phyloP scores from a whole-genome alignment of 1,140 invertebrate species.

The Platyscapa corneri region DNA sequence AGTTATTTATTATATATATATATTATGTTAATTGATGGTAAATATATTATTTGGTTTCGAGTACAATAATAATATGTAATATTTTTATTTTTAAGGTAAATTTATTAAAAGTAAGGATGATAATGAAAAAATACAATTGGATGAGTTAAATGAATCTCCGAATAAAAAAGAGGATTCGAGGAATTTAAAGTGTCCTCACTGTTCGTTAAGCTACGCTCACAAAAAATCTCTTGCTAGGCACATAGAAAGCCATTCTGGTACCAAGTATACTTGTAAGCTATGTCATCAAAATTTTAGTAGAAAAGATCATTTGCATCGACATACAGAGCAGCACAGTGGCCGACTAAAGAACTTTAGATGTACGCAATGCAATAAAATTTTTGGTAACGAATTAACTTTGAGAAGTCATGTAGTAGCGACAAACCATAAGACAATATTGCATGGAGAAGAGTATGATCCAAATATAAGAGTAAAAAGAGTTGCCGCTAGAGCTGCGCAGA shows the following conservation, averaged over 20 bases:
- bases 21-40: too few species aligned
- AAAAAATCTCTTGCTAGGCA: slow-evolving; percentile 63
- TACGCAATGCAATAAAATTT: slow-evolving; percentile 68
- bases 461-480: slow-evolving; percentile 71
- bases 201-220: slow-evolving; percentile 58
- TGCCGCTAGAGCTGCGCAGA: slow-evolving; percentile 70
- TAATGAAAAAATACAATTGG: background rate
- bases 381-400: slow-evolving; percentile 69
- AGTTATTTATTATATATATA: too few species aligned
- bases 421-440: slow-evolving; percentile 68
- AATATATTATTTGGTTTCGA: too few species aligned
- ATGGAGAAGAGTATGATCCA: slow-evolving; percentile 70
- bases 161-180: slow-evolving; percentile 46
- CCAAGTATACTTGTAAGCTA: slow-evolving; percentile 64
- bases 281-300: slow-evolving; percentile 63
- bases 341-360: slow-evolving; percentile 64
- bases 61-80: background rate
- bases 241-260: slow-evolving; percentile 57
- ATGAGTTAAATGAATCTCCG: slow-evolving; percentile 42
- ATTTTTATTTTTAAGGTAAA: background rate
- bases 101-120: slow-evolving; percentile 7
- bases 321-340: slow-evolving; percentile 64
- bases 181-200: slow-evolving; percentile 62
- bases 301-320: slow-evolving; percentile 64
- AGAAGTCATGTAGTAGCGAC: slow-evolving; percentile 71